Percentiles rank a stretch among this genome's conserved stretches.
Conservation (phyloP, 1,140 invertebrate species). For the Ridgeia piscesae region DNA sequence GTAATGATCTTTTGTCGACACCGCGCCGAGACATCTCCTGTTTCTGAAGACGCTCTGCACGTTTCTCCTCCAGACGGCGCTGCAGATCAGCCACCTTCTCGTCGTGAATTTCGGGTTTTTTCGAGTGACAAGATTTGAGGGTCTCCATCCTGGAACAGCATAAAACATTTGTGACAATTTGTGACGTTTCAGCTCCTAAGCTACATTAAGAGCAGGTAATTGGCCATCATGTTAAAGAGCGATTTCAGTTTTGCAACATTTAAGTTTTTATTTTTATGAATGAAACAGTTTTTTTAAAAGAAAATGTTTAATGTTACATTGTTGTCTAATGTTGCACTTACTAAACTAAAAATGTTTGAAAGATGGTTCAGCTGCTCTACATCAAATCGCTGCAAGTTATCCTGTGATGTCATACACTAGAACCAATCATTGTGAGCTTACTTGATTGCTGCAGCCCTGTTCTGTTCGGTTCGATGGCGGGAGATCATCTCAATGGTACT, state of each 20-base stretch:
- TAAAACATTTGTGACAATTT: background rate
- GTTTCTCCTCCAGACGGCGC: constrained; percentile 42
- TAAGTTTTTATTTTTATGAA: too few species aligned
- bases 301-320: too few species aligned
- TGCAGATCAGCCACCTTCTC: constrained; percentile 44
- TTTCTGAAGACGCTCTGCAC: constrained; percentile 37
- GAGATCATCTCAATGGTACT: constrained; percentile 53
- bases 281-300: too few species aligned
- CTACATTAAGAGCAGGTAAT: too few species aligned
- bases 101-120: constrained; percentile 37
- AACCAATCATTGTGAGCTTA: constrained; percentile 26
- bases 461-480: constrained; percentile 51
- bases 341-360: background rate
- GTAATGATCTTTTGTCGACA: constrained; percentile 33
- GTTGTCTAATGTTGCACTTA: too few species aligned
- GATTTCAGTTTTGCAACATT: too few species aligned
- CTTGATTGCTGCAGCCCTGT: constrained; percentile 46
- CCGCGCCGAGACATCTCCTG: constrained; percentile 37
- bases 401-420: background rate
- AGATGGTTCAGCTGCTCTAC: background rate
- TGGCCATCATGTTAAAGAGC: too few species aligned
- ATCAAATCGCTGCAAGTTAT: background rate
- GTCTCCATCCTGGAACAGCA: constrained; percentile 41
- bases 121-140: constrained; percentile 37
- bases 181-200: too few species aligned